A percentile compares a stretch with the other conserved stretches of the same genome.
phyloP scores from a whole-genome alignment of 2,113 vertebrate species.

The Aegotheles bennettii region DNA sequence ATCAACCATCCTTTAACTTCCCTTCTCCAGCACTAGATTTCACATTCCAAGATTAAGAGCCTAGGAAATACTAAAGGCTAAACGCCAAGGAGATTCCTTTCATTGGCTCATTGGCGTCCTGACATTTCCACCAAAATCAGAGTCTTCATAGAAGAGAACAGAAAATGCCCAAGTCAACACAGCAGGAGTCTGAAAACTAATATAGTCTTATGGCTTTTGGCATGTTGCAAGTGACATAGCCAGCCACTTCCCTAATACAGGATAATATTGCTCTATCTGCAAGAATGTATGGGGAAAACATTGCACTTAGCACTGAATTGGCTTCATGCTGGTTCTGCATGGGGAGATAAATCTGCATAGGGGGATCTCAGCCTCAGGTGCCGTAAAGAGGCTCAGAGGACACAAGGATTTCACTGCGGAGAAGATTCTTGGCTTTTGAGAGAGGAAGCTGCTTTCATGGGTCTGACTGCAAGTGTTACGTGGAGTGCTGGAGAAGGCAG shows the following conservation, averaged over 20 bases:
- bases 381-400: neutral
- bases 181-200: conserved; percentile 68
- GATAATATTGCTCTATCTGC: conserved; percentile 63
- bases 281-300: neutral
- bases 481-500: neutral
- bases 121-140: conserved; percentile 3
- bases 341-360: neutral
- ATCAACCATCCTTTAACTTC: neutral
- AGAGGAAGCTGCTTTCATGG: neutral
- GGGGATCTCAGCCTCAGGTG: neutral
- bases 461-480: neutral
- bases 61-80: conserved; percentile 35
- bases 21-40: neutral
- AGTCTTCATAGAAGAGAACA: conserved; percentile 17
- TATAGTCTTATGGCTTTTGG: conserved; percentile 59
- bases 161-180: conserved; percentile 52
- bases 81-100: conserved; percentile 43
- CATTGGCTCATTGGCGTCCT: conserved; percentile 42
- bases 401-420: neutral
- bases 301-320: conserved; percentile 34
- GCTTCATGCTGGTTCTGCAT: neutral
- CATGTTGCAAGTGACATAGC: conserved; percentile 21
- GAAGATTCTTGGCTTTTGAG: neutral
- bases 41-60: conserved; percentile 17
- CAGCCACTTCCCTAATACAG: conserved; percentile 59